These are phyloP conservation scores for Salvator merianae DNA, from an alignment of 2,113 vertebrate species.

Conservation along the genomic window DNA sequence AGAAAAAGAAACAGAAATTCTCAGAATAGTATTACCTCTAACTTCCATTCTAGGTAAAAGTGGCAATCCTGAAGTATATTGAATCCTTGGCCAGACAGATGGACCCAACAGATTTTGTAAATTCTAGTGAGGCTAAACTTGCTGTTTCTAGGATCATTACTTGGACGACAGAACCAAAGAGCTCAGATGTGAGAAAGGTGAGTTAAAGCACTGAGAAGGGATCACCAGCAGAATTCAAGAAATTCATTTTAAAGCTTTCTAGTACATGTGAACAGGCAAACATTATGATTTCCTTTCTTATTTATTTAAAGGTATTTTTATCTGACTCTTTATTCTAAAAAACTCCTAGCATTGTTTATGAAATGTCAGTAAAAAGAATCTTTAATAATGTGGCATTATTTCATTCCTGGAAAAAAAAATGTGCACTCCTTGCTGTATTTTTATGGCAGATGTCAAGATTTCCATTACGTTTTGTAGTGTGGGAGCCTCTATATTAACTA, in stretches of 20 bases:
- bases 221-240: background rate
- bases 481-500: slow-evolving; percentile 8
- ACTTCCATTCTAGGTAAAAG: slow-evolving; percentile 85
- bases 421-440: background rate
- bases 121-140: slow-evolving; percentile 96
- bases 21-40: background rate
- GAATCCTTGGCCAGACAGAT: slow-evolving; percentile 94
- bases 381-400: background rate
- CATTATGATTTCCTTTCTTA: background rate
- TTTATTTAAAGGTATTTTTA: background rate
- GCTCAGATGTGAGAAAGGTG: slow-evolving; percentile 98
- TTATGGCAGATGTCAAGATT: background rate
- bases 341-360: background rate
- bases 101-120: slow-evolving; percentile 96
- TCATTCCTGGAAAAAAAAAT: background rate
- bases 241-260: background rate
- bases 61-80: slow-evolving; percentile 97
- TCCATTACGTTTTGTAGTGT: background rate
- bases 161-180: slow-evolving; percentile 99
- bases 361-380: background rate
- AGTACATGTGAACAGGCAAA: background rate
- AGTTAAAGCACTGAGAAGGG: slow-evolving; percentile 8
- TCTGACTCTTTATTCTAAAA: background rate
- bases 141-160: slow-evolving; percentile 98
- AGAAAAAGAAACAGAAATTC: background rate